phyloP scores from a whole-genome alignment of 2,797 vertebrate species.

The Danio tinwini region DNA sequence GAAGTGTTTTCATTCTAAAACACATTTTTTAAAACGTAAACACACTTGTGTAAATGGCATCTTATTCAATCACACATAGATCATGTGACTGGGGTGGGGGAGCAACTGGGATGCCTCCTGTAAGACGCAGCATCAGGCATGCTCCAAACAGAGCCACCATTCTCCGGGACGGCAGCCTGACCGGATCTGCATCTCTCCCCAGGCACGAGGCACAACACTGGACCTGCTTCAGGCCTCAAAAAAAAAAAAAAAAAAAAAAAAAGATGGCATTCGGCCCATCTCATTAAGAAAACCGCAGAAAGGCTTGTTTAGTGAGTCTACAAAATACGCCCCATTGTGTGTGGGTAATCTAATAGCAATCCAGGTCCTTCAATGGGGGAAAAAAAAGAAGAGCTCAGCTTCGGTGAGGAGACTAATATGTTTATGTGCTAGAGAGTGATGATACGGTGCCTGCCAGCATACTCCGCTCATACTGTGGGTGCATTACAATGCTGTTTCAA shows the following conservation, averaged over 20 bases:
- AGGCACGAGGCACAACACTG: slow-evolving; percentile 44
- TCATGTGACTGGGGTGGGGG: neutral
- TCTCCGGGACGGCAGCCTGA: slow-evolving; percentile 51
- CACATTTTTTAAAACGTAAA: no score
- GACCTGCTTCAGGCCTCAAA: slow-evolving; percentile 46
- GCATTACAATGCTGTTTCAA: slow-evolving; percentile 42
- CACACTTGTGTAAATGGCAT: neutral
- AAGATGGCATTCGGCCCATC: slow-evolving; percentile 55
- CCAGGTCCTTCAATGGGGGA: slow-evolving; percentile 33
- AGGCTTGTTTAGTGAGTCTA: slow-evolving; percentile 51
- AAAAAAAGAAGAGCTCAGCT: slow-evolving; percentile 30
- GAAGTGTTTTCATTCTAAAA: no score
- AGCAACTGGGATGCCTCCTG: neutral
- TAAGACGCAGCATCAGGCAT: slow-evolving; percentile 14
- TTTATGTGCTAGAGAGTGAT: slow-evolving; percentile 41
- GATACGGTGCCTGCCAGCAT: slow-evolving; percentile 29
- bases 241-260: slow-evolving; percentile 57
- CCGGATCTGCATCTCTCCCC: slow-evolving; percentile 48
- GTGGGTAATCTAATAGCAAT: slow-evolving; percentile 43
- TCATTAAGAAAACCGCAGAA: slow-evolving; percentile 58
- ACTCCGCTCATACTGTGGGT: slow-evolving; percentile 19
- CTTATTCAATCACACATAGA: slow-evolving; percentile 68
- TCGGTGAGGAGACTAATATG: slow-evolving; percentile 39
- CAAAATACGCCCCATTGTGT: slow-evolving; percentile 54
- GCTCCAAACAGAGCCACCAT: slow-evolving; percentile 40